phyloP scores from a whole-genome alignment of 2,888 invertebrate genomes.

The Xylota sylvarum region DNA sequence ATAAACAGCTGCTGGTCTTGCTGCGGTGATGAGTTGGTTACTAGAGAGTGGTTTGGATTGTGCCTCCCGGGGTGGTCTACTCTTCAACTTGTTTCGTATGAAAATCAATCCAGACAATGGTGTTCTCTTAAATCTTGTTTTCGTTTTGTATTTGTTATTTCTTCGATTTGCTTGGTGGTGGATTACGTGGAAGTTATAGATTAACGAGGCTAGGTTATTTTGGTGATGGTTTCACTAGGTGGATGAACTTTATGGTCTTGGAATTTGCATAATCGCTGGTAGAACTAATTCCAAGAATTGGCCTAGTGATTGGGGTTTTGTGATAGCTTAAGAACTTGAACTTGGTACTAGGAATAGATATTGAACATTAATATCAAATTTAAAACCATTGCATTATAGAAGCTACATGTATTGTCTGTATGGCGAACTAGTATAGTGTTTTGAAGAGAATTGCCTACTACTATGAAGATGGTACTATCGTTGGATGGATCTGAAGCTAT shows the following conservation, averaged over 20 bases:
- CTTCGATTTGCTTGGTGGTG: conserved; percentile 8
- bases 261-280: conserved; percentile 41
- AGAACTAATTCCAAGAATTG: neutral
- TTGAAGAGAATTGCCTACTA: too few species aligned
- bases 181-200: conserved; percentile 38
- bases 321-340: neutral
- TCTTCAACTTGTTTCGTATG: conserved; percentile 24
- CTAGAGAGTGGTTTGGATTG: conserved; percentile 37
- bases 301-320: neutral
- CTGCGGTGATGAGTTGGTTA: neutral
- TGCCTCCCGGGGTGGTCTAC: conserved; percentile 25
- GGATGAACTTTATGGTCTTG: conserved; percentile 35
- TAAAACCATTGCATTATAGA: too few species aligned
- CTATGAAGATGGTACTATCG: too few species aligned
- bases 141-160: neutral
- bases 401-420: too few species aligned
- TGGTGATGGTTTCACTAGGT: conserved; percentile 20
- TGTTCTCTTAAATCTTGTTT: conserved; percentile 62
- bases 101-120: conserved; percentile 5
- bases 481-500: too few species aligned
- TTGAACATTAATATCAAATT: too few species aligned
- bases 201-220: conserved; percentile 7
- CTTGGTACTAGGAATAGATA: neutral
- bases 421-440: too few species aligned
- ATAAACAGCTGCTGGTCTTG: conserved; percentile 26